A percentile compares a stretch with the other conserved stretches of the same genome.
These are phyloP conservation scores for Caenorhabditis sinica DNA, from an alignment of 2,888 invertebrate genomes.

Conservation along the genomic window DNA sequence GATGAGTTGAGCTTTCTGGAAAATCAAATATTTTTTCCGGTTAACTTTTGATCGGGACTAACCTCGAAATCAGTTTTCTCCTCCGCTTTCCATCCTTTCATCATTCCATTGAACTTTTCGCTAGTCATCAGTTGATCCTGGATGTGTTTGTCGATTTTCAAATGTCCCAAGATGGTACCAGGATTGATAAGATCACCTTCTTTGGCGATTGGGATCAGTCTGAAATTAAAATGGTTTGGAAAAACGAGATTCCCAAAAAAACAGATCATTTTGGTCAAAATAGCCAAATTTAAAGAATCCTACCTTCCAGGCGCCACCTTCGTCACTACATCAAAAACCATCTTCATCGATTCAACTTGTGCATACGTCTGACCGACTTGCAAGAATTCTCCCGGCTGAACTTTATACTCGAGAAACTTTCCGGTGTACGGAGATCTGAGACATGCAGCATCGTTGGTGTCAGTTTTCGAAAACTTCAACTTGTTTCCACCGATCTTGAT, in stretches of 20 bases:
- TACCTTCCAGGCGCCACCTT: slow-evolving; percentile 51
- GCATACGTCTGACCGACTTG: slow-evolving; percentile 58
- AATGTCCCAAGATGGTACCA: slow-evolving; percentile 37
- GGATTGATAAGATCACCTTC: slow-evolving; percentile 57
- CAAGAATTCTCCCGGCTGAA: slow-evolving; percentile 47
- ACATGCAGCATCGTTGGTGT: slow-evolving; percentile 40
- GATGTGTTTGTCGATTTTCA: slow-evolving; percentile 46
- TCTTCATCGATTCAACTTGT: slow-evolving; percentile 66
- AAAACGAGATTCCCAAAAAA: neutral
- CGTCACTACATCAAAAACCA: slow-evolving; percentile 57
- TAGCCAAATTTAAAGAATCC: neutral
- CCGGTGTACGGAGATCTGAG: slow-evolving; percentile 63
- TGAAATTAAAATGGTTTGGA: slow-evolving; percentile 2
- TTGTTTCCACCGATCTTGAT: slow-evolving; percentile 53
- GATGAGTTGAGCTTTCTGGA: slow-evolving; percentile 38
- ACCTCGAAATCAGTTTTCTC: slow-evolving; percentile 29
- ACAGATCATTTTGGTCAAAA: too few relatives aligned
- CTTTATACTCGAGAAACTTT: slow-evolving; percentile 61
- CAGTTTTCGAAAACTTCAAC: slow-evolving; percentile 48
- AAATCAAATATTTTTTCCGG: neutral
- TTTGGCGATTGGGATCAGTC: slow-evolving; percentile 52
- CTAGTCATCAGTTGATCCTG: slow-evolving; percentile 41
- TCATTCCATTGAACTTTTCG: slow-evolving; percentile 47
- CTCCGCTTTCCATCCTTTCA: slow-evolving; percentile 49
- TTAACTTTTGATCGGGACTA: too few relatives aligned